Evolutionary conservation across 2,888 invertebrate species (phyloP).

Genomic region (Acanthococcus lagerstroemiae): DNA sequence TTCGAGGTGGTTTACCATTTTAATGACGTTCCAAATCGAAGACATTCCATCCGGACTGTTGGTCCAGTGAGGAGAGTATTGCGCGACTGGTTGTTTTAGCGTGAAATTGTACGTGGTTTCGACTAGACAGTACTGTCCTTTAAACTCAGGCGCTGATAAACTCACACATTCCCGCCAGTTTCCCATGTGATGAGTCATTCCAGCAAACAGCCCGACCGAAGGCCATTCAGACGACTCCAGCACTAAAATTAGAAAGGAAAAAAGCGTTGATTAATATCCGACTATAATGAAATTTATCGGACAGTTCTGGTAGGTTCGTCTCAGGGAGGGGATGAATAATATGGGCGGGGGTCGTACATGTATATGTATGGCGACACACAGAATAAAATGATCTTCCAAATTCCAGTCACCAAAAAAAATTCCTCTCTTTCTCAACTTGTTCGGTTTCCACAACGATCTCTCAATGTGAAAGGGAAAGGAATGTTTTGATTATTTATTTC

Average conservation of each 20-base stretch:
- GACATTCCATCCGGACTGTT: not conserved
- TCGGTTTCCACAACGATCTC: no score
- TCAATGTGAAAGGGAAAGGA: no score
- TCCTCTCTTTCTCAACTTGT: no score
- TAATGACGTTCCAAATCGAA: not conserved
- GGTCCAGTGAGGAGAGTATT: not conserved
- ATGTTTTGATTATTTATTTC: no score
- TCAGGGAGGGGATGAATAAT: no score
- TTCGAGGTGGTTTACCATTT: not conserved
- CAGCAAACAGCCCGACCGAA: not conserved
- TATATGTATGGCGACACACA: no score
- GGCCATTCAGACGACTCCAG: not conserved
- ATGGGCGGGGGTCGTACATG: no score
- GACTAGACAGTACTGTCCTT: not conserved
- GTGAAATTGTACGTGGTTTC: not conserved
- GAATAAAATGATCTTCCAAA: no score
- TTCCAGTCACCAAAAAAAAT: no score
- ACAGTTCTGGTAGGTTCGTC: no score
- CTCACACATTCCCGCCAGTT: not conserved
- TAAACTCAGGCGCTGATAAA: not conserved
- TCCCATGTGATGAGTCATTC: not conserved
- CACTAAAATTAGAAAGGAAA: not conserved
- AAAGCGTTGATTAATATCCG: no score
- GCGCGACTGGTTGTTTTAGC: not conserved
- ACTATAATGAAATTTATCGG: no score